phyloP scores from a whole-genome alignment of 2,797 vertebrate species.

The Catharus ustulatus region DNA sequence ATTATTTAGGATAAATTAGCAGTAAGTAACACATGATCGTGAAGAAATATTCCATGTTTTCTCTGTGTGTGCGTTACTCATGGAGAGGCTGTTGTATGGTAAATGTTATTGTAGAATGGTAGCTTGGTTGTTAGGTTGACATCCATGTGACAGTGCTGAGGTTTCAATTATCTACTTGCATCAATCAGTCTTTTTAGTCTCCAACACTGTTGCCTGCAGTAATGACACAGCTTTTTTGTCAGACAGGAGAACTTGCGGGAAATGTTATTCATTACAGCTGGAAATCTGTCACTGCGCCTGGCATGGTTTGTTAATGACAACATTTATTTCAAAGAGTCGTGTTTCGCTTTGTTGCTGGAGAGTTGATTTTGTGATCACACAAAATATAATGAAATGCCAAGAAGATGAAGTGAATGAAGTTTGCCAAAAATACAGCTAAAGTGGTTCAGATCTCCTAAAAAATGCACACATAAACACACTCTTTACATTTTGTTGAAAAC shows the following conservation, averaged over 20 bases:
- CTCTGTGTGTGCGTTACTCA: neutral
- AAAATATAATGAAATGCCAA: slow-evolving; percentile 86
- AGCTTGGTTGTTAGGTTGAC: slow-evolving; percentile 73
- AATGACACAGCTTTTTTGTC: slow-evolving; percentile 83
- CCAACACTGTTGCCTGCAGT: slow-evolving; percentile 78
- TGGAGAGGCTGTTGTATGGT: slow-evolving; percentile 57
- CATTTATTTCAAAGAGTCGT: slow-evolving; percentile 83
- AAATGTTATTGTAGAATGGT: slow-evolving; percentile 69
- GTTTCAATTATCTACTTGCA: slow-evolving; percentile 81
- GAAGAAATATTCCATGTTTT: slow-evolving; percentile 45
- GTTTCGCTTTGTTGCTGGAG: slow-evolving; percentile 82
- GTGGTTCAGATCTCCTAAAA: slow-evolving; percentile 73
- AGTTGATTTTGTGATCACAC: slow-evolving; percentile 81
- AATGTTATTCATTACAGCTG: slow-evolving; percentile 85
- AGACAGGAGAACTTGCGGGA: slow-evolving; percentile 80
- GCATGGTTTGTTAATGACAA: slow-evolving; percentile 84
- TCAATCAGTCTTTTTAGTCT: slow-evolving; percentile 80
- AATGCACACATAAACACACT: neutral
- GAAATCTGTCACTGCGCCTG: slow-evolving; percentile 82
- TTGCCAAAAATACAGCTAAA: slow-evolving; percentile 79
- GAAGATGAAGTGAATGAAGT: slow-evolving; percentile 82
- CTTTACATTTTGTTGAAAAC: slow-evolving; percentile 42
- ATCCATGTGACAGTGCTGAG: slow-evolving; percentile 74
- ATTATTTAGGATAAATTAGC: slow-evolving; percentile 18
- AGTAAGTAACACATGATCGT: slow-evolving; percentile 24